Evolutionary conservation across 2,797 vertebrate species (phyloP).

Genomic region (Gallinago nigripennis): DNA sequence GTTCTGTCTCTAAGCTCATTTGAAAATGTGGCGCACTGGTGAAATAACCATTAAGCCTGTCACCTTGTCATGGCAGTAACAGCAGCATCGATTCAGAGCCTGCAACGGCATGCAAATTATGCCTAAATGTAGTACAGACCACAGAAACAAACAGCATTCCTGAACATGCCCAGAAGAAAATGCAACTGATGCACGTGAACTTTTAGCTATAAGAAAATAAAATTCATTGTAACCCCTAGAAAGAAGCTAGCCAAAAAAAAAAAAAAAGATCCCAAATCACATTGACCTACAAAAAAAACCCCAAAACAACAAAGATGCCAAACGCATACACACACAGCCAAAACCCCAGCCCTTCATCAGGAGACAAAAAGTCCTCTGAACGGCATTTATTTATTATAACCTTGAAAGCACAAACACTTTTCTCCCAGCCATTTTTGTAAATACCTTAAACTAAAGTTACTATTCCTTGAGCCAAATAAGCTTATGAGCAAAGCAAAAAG

Average conservation of each 20-base stretch:
- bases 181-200: background rate
- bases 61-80: background rate
- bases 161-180: background rate
- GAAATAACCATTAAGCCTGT: background rate
- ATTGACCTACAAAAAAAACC: background rate
- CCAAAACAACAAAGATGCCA: background rate
- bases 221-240: background rate
- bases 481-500: background rate
- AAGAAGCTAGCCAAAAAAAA: background rate
- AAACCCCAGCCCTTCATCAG: background rate
- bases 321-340: background rate
- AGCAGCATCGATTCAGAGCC: background rate
- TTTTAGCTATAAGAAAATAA: background rate
- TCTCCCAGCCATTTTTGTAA: background rate
- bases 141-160: background rate
- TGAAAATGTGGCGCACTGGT: background rate
- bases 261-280: background rate
- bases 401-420: background rate
- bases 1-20: background rate
- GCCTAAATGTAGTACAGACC: background rate
- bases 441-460: background rate
- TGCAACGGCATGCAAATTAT: background rate
- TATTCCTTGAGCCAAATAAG: background rate
- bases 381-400: background rate
- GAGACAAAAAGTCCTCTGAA: background rate